Evolutionary conservation across 2,888 invertebrate species (phyloP).

Genomic region (Scaptomyza flava): DNA sequence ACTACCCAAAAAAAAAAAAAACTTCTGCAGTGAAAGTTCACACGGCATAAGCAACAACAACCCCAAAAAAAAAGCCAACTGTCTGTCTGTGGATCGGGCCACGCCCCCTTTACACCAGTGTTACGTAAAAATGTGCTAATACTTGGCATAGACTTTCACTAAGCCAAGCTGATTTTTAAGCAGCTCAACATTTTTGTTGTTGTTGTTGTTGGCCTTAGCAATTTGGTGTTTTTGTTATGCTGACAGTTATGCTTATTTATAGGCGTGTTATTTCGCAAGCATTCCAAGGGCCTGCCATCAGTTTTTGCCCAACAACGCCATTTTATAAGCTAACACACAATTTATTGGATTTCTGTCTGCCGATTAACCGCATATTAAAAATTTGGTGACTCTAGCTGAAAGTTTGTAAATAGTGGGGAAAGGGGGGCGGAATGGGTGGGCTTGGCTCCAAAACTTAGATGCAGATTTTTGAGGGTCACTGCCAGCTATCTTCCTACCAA

Average conservation of each 20-base stretch:
- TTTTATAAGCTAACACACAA: constrained; percentile 72
- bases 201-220: constrained; percentile 35
- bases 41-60: constrained; percentile 36
- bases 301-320: constrained; percentile 11
- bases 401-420: too few species aligned
- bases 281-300: constrained; percentile 35
- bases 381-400: too few species aligned
- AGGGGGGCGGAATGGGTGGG: too few species aligned
- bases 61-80: constrained; percentile 36
- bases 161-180: constrained; percentile 38
- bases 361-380: constrained; percentile 73
- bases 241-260: constrained; percentile 80
- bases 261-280: constrained; percentile 53
- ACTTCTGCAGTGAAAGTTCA: constrained; percentile 46
- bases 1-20: constrained; percentile 10
- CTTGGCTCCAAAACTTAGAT: too few species aligned
- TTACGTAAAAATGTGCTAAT: constrained; percentile 51
- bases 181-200: constrained; percentile 16
- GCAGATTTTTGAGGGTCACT: too few species aligned
- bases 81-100: constrained; percentile 26
- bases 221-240: constrained; percentile 57
- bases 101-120: constrained; percentile 30
- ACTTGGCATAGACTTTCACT: constrained; percentile 52
- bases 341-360: constrained; percentile 75
- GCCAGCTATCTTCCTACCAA: too few species aligned